Conservation (phyloP, 1,140 invertebrate species). For the Babylonia areolata region DNA sequence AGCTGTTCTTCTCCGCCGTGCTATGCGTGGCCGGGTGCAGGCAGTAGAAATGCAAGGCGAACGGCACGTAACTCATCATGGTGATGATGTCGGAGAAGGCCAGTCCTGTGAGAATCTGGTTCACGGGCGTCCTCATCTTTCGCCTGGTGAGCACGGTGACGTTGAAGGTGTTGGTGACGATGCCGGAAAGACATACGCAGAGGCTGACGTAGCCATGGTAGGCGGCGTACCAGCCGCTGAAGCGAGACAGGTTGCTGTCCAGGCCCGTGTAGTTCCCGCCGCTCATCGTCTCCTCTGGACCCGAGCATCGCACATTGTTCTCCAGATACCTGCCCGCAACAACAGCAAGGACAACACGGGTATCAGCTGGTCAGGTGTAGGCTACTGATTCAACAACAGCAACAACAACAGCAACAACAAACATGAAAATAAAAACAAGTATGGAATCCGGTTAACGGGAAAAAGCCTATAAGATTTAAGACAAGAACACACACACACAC, state of each 20-base stretch:
- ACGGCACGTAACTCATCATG: conserved; percentile 92
- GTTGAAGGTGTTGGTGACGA: conserved; percentile 91
- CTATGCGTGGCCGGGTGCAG: conserved; percentile 49
- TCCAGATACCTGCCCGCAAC: conserved; percentile 51
- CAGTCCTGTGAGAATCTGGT: conserved; percentile 88
- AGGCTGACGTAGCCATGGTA: conserved; percentile 85
- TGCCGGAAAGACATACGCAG: conserved; percentile 90
- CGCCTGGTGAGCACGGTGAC: conserved; percentile 91
- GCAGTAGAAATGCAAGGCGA: conserved; percentile 82
- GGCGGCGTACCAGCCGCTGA: conserved; percentile 72
- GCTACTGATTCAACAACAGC: too few relatives aligned
- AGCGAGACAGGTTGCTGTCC: conserved; percentile 54
- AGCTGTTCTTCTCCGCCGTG: conserved; percentile 62
- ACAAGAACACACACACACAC: too few relatives aligned
- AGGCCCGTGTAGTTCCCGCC: conserved; percentile 35
- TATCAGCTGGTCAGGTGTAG: too few relatives aligned
- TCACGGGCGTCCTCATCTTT: conserved; percentile 89
- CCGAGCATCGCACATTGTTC: conserved; percentile 48
- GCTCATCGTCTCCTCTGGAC: background rate
- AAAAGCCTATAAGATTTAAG: too few relatives aligned
- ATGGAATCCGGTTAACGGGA: too few relatives aligned
- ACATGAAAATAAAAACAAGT: too few relatives aligned
- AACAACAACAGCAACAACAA: background rate
- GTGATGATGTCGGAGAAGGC: conserved; percentile 91
- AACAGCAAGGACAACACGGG: background rate